Percentiles rank a stretch among this genome's conserved stretches.
Conservation (phyloP, 53 echinoderm and acorn worm genomes). For the Mesocentrotus franciscanus region DNA sequence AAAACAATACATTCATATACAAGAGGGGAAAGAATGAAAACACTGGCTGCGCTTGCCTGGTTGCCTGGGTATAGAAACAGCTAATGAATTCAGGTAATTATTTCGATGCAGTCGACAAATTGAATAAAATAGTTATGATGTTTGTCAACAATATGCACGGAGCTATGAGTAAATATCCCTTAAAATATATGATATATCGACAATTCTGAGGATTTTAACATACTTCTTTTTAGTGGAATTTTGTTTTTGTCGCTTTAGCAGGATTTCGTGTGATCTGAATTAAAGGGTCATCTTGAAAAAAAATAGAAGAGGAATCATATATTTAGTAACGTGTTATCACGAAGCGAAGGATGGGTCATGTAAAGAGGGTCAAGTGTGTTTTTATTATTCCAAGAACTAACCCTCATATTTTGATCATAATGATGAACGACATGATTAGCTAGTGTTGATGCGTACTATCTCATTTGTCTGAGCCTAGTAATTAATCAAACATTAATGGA, state of each 20-base stretch:
- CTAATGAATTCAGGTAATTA: too few species aligned
- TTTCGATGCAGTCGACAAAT: too few species aligned
- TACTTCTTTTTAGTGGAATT: background rate
- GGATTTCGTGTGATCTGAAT: background rate
- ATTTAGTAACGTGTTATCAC: background rate
- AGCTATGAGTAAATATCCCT: background rate
- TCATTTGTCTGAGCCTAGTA: background rate
- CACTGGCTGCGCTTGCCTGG: too few species aligned
- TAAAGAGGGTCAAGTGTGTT: background rate
- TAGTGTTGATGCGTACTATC: background rate
- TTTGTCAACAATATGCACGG: background rate
- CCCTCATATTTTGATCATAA: background rate
- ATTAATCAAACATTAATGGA: background rate
- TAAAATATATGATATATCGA: background rate
- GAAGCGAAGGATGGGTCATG: background rate
- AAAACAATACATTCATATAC: too few species aligned
- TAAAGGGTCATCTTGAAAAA: background rate
- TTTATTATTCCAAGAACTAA: background rate
- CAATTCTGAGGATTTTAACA: background rate
- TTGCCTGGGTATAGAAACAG: too few species aligned
- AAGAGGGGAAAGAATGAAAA: too few species aligned
- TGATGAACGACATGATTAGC: constrained; percentile 5
- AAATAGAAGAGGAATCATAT: background rate
- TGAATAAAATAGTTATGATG: background rate
- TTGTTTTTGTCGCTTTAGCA: background rate